These are phyloP conservation scores for Aphis craccivora DNA, from an alignment of 1,140 invertebrate genomes.

Conservation along the genomic window DNA sequence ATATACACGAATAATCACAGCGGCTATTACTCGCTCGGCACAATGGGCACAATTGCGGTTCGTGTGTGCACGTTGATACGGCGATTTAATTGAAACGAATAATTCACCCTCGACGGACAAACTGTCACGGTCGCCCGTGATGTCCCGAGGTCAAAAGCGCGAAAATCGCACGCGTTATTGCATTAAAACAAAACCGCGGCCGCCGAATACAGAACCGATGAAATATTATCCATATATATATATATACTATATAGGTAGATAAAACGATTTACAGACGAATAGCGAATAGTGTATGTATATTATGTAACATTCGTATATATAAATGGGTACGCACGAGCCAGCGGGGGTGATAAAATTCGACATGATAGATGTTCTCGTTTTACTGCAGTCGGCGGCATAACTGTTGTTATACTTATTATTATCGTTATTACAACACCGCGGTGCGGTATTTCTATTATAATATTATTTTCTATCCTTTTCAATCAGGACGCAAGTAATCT, in stretches of 20 bases:
- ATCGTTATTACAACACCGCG: background rate
- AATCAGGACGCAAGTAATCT: background rate
- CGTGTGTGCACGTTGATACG: background rate
- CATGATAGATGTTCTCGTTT: slow-evolving; percentile 19
- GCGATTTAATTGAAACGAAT: slow-evolving; percentile 13
- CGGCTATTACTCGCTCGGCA: background rate
- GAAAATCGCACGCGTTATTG: slow-evolving; percentile 12
- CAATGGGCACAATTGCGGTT: background rate
- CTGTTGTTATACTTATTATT: background rate
- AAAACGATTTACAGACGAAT: background rate
- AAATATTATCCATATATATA: too few species aligned
- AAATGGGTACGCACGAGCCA: background rate
- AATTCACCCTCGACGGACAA: background rate
- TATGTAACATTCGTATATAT: background rate
- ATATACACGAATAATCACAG: too few species aligned
- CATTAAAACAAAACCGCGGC: background rate
- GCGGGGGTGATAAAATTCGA: slow-evolving; percentile 30
- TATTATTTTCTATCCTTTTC: background rate
- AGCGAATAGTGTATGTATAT: background rate
- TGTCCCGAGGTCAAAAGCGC: background rate
- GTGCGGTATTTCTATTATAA: background rate
- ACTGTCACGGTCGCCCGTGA: slow-evolving; percentile 21
- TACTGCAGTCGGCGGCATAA: background rate
- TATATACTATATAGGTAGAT: too few species aligned
- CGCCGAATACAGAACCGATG: background rate